Evolutionary conservation across 2,888 invertebrate species (phyloP).

Genomic region (Thera britannica): DNA sequence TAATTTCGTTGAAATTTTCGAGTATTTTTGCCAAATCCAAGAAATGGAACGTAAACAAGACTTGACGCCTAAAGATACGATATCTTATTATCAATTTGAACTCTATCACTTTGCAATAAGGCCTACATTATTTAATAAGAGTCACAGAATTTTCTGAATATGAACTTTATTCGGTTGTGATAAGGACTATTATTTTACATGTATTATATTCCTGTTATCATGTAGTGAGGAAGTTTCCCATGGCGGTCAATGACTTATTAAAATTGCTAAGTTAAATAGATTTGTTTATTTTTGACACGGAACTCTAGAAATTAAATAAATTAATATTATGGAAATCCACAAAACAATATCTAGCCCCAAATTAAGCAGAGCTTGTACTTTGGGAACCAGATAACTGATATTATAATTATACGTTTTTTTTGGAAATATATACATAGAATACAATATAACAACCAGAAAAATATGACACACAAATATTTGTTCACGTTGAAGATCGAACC

Average conservation of each 20-base stretch:
- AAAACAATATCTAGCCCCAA: no score
- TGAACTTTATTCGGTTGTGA: constrained; percentile 11
- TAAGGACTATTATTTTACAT: constrained; percentile 8
- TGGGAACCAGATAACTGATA: no score
- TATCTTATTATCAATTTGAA: constrained; percentile 30
- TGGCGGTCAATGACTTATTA: constrained; percentile 57
- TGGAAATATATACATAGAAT: no score
- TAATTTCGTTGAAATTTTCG: background rate
- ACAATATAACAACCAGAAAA: no score
- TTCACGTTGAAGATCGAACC: no score
- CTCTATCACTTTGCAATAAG: constrained; percentile 27
- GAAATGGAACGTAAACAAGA: constrained; percentile 27
- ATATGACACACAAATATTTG: no score
- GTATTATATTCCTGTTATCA: constrained; percentile 29
- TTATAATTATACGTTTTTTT: no score
- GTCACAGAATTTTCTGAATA: constrained; percentile 7
- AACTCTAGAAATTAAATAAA: no score
- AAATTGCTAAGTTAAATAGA: background rate
- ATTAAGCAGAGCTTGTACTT: no score
- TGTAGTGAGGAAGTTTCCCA: constrained; percentile 47
- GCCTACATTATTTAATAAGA: constrained; percentile 1
- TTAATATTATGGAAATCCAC: no score
- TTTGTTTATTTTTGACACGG: no score
- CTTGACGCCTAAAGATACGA: constrained; percentile 29
- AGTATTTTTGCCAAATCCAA: constrained; percentile 28